Conservation (phyloP, 2,113 vertebrate species). For the Chamaea fasciata region DNA sequence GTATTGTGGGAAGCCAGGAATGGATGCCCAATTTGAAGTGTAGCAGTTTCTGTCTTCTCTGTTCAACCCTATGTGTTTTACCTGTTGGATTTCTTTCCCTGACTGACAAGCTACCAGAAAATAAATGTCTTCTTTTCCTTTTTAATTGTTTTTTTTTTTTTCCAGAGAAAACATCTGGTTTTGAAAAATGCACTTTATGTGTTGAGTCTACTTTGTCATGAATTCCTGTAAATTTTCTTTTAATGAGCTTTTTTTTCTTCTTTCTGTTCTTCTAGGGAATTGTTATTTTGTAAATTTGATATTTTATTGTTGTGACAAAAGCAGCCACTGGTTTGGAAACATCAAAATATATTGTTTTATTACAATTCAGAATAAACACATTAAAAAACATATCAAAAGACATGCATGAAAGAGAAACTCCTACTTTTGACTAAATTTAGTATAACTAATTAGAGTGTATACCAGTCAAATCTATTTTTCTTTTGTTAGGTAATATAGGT, state of each 20-base stretch:
- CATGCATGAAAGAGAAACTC: neutral
- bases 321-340: neutral
- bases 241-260: neutral
- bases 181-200: neutral
- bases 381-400: neutral
- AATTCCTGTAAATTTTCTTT: neutral
- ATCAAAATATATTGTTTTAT: neutral
- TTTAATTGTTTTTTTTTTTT: too few species aligned
- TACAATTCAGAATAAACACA: neutral
- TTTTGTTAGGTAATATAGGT: neutral
- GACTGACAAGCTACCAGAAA: neutral
- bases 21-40: neutral
- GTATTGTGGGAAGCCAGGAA: neutral
- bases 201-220: neutral
- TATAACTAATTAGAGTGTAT: neutral
- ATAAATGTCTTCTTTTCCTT: neutral
- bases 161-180: neutral
- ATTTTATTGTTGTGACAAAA: neutral
- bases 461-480: conserved; percentile 11
- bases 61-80: neutral
- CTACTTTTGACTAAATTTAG: neutral
- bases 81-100: neutral
- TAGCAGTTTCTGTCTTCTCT: neutral
- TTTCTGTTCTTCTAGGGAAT: neutral
- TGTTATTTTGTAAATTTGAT: neutral